Evolutionary conservation across 2,888 invertebrate species (phyloP).

Genomic region (Suillia variegata): DNA sequence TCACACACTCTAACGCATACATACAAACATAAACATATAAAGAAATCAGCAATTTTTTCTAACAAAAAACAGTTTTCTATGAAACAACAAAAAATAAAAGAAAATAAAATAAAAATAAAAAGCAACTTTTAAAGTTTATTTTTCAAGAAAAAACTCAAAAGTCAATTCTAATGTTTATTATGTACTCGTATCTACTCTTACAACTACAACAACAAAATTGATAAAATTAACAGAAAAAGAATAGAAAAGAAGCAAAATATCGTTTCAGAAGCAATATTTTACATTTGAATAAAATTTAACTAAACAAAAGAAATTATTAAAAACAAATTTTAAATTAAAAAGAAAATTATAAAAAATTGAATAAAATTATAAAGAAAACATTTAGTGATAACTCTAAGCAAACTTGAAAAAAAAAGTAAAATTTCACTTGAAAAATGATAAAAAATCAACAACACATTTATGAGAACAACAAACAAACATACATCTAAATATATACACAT

Average conservation of each 20-base stretch:
- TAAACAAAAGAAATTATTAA: background rate
- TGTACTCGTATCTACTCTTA: slow-evolving; percentile 18
- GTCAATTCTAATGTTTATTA: slow-evolving; percentile 24
- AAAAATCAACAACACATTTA: too few relatives aligned
- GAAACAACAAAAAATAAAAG: slow-evolving; percentile 10
- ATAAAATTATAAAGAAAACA: too few relatives aligned
- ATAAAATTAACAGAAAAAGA: slow-evolving; percentile 12
- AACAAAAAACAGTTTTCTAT: background rate
- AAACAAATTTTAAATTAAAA: too few relatives aligned
- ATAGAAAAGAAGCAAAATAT: slow-evolving; percentile 32
- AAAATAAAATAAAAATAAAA: slow-evolving; percentile 13
- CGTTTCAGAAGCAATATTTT: slow-evolving; percentile 51
- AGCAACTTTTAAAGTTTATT: slow-evolving; percentile 14
- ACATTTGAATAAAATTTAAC: slow-evolving; percentile 23
- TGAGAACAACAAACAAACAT: too few relatives aligned
- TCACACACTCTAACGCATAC: slow-evolving; percentile 14
- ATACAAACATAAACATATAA: slow-evolving; percentile 11
- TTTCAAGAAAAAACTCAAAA: slow-evolving; percentile 15
- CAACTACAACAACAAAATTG: slow-evolving; percentile 24
- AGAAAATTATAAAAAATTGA: too few relatives aligned
- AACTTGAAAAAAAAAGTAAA: background rate
- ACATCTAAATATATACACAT: slow-evolving; percentile 25
- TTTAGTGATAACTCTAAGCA: slow-evolving; percentile 4
- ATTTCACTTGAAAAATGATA: slow-evolving; percentile 1
- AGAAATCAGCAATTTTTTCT: too few relatives aligned